Evolutionary conservation across 35 echinoderm and acorn worm species (phyloP).

Genomic region (Anneissia japonica): DNA sequence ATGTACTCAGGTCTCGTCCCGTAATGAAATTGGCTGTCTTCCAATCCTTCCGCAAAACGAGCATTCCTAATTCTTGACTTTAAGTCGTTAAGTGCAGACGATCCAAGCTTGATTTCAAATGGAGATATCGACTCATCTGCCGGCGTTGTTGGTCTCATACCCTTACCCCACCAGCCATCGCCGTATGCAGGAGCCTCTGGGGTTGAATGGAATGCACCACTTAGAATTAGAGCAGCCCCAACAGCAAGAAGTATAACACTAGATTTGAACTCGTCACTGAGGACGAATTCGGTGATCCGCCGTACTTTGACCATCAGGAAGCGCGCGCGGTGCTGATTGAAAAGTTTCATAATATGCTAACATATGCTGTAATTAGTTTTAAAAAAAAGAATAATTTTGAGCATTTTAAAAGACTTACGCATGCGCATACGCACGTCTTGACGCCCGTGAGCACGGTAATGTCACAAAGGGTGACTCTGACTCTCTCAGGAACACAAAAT

Average conservation of each 20-base stretch:
- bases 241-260: not conserved
- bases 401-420: too few species aligned
- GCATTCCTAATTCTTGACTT: conserved; percentile 46
- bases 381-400: too few species aligned
- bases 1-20: conserved; percentile 64
- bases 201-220: not conserved
- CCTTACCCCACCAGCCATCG: conserved; percentile 56
- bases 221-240: conserved; percentile 1
- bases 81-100: conserved; percentile 22
- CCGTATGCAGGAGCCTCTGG: conserved; percentile 33
- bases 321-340: too few species aligned
- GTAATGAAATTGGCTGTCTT: conserved; percentile 58
- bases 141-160: conserved; percentile 11
- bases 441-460: too few species aligned
- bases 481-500: too few species aligned
- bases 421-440: too few species aligned
- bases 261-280: too few species aligned
- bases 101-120: conserved; percentile 24
- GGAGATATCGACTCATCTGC: conserved; percentile 29
- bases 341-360: too few species aligned
- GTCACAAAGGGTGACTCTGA: too few species aligned
- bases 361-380: too few species aligned
- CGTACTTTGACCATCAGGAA: too few species aligned
- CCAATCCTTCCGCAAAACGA: conserved; percentile 58
- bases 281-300: too few species aligned